phyloP scores from a whole-genome alignment of 2,888 invertebrate species.

The Rotaria sp. region DNA sequence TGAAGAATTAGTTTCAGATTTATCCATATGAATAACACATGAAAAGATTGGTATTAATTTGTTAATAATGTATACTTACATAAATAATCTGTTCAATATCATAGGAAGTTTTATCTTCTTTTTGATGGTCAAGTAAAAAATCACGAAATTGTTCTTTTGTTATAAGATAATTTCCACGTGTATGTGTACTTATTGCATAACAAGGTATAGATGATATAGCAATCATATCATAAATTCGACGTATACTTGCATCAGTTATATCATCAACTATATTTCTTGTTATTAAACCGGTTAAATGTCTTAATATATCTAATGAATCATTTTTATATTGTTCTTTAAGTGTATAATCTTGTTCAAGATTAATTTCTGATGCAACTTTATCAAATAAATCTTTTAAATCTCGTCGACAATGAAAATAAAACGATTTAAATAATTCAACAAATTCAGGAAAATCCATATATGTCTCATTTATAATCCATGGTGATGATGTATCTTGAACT shows the following conservation, averaged over 20 bases:
- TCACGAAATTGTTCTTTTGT: slow-evolving; percentile 20
- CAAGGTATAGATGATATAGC: slow-evolving; percentile 28
- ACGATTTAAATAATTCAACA: slow-evolving; percentile 79
- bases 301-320: slow-evolving; percentile 52
- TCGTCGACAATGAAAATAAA: slow-evolving; percentile 73
- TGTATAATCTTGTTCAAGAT: slow-evolving; percentile 25
- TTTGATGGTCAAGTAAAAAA: neutral
- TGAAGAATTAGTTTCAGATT: too few species aligned
- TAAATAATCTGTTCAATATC: slow-evolving; percentile 29
- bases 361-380: slow-evolving; percentile 56
- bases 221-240: slow-evolving; percentile 30
- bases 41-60: too few species aligned
- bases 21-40: too few species aligned
- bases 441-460: slow-evolving; percentile 83
- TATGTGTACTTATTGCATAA: slow-evolving; percentile 27
- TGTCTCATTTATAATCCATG: slow-evolving; percentile 72
- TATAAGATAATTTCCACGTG: slow-evolving; percentile 19
- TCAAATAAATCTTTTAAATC: slow-evolving; percentile 81
- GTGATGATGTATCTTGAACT: neutral
- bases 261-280: slow-evolving; percentile 69
- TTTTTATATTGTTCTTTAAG: slow-evolving; percentile 44
- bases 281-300: slow-evolving; percentile 64
- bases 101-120: neutral
- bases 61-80: neutral
- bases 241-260: neutral